These are phyloP conservation scores for Pitangus sulphuratus DNA, from an alignment of 2,797 vertebrate genomes.

Conservation along the genomic window DNA sequence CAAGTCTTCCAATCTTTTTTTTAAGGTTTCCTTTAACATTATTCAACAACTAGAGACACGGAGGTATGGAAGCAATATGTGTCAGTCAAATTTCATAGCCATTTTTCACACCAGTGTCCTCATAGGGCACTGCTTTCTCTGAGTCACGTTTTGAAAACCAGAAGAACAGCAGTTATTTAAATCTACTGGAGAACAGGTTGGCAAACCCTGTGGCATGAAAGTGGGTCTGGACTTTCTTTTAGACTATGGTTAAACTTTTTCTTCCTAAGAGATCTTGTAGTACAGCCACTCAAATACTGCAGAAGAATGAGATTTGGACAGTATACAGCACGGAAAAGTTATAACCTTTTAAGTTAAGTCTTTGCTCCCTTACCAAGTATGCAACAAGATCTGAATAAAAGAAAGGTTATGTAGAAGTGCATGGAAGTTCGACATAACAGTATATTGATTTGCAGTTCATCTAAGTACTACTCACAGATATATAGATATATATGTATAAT, in stretches of 20 bases:
- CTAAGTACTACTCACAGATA: background rate
- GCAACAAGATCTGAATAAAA: background rate
- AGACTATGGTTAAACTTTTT: background rate
- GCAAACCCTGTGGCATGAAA: background rate
- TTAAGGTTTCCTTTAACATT: background rate
- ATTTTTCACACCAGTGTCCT: background rate
- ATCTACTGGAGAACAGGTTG: background rate
- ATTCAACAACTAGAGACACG: background rate
- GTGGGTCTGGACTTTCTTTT: background rate
- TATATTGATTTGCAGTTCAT: background rate
- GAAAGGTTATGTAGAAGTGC: background rate
- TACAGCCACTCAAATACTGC: background rate
- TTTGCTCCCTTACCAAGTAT: background rate
- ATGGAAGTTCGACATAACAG: background rate
- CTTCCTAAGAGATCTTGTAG: background rate
- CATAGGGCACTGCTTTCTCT: background rate
- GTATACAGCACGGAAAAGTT: background rate
- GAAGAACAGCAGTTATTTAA: background rate
- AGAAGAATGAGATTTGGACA: background rate
- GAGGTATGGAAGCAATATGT: background rate
- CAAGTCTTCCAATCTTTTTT: background rate
- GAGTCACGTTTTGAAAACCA: background rate
- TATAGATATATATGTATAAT: background rate
- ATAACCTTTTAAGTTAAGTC: background rate
- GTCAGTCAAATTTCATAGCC: background rate